A percentile compares a stretch with the other conserved stretches of the same genome.
Evolutionary conservation across 2,113 vertebrate genomes (phyloP).

Genomic region (Tiliqua scincoides): DNA sequence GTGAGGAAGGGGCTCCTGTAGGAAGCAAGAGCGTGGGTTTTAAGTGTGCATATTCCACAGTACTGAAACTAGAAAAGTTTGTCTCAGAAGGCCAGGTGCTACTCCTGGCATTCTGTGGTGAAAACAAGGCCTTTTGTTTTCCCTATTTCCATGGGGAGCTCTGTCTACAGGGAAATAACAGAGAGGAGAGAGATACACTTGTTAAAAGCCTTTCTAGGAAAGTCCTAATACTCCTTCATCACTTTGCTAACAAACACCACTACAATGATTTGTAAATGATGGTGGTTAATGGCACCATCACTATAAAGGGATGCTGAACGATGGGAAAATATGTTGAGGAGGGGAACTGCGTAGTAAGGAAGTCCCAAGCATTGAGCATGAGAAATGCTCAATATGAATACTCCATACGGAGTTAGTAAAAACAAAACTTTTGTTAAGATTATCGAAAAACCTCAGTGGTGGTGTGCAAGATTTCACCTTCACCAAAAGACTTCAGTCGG

Average conservation of each 20-base stretch:
- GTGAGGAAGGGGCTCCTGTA: not conserved
- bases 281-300: not conserved
- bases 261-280: rapidly evolving
- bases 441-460: not conserved
- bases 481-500: not conserved
- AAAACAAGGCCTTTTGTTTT: slow-evolving; percentile 20
- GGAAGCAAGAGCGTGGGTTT: not conserved
- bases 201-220: slow-evolving; percentile 16
- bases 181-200: not conserved
- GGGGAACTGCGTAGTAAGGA: not conserved
- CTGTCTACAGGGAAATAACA: slow-evolving; percentile 31
- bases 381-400: not conserved
- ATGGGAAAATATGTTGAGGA: not conserved
- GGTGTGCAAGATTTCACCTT: not conserved
- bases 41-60: slow-evolving; percentile 7
- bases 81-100: slow-evolving; percentile 6
- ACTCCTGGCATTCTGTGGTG: slow-evolving; percentile 12
- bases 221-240: not conserved
- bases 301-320: slow-evolving; percentile 7
- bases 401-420: not conserved
- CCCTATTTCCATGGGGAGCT: slow-evolving; percentile 1
- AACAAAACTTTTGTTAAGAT: not conserved
- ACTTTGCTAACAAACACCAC: not conserved
- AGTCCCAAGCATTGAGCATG: not conserved
- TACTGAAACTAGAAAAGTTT: not conserved